A percentile compares a stretch with the other conserved stretches of the same genome.
Evolutionary conservation across 1,140 invertebrate genomes (phyloP).

Genomic region (Cepaea nemoralis): DNA sequence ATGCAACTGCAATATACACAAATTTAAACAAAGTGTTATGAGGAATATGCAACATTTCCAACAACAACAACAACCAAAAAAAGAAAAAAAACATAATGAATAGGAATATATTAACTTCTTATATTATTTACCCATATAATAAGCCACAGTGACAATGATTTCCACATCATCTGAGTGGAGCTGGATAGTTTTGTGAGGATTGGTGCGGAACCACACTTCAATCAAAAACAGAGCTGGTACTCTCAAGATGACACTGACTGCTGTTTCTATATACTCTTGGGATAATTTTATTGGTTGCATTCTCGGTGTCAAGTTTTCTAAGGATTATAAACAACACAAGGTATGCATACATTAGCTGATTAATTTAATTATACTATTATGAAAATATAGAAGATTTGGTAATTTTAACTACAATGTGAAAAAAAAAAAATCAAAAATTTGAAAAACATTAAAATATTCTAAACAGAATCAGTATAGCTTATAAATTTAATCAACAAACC

Average conservation of each 20-base stretch:
- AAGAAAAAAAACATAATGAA: too few relatives aligned
- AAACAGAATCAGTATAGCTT: too few relatives aligned
- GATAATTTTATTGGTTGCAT: slow-evolving; percentile 45
- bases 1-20: too few relatives aligned
- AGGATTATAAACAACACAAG: neutral
- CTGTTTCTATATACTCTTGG: slow-evolving; percentile 56
- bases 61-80: too few relatives aligned
- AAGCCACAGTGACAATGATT: slow-evolving; percentile 55
- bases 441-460: too few relatives aligned
- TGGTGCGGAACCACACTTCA: slow-evolving; percentile 74
- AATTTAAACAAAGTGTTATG: too few relatives aligned
- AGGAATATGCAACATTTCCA: too few relatives aligned
- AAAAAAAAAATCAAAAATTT: too few relatives aligned
- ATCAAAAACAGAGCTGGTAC: slow-evolving; percentile 74
- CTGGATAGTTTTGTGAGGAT: slow-evolving; percentile 60
- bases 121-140: slow-evolving; percentile 63
- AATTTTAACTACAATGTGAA: too few relatives aligned
- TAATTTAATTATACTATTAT: neutral
- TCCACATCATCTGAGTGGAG: slow-evolving; percentile 62
- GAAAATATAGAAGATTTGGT: too few relatives aligned
- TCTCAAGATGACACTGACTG: slow-evolving; percentile 73
- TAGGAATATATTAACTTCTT: too few relatives aligned
- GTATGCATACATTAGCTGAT: neutral
- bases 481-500: too few relatives aligned
- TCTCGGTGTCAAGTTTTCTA: neutral